Conservation (phyloP, 2,113 vertebrate genomes). For the Crotophaga sulcirostris region DNA sequence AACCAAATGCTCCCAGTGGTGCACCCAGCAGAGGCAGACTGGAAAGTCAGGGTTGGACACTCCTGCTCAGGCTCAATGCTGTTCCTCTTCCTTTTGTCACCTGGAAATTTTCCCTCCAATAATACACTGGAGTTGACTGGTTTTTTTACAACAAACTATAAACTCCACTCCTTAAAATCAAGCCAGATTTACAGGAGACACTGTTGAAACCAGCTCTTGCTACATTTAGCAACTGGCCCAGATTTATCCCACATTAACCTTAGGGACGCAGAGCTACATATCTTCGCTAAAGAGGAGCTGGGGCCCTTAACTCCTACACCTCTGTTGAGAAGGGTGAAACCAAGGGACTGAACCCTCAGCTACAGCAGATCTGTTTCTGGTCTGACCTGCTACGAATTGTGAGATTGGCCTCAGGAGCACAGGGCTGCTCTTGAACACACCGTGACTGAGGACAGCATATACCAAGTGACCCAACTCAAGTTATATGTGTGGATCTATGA, state of each 20-base stretch:
- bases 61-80: background rate
- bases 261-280: background rate
- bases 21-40: background rate
- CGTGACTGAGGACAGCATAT: background rate
- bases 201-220: background rate
- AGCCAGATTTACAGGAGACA: background rate
- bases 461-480: background rate
- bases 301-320: background rate
- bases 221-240: too few relatives aligned
- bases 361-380: background rate
- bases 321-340: background rate
- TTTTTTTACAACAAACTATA: background rate
- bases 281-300: background rate
- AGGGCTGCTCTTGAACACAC: background rate
- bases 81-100: background rate
- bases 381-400: background rate
- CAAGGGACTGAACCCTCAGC: background rate
- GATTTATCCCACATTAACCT: background rate
- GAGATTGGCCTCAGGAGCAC: background rate
- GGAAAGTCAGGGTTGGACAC: background rate
- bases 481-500: background rate
- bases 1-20: background rate
- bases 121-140: background rate
- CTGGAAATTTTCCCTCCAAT: background rate
- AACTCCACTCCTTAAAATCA: background rate